These are phyloP conservation scores for Limnothrissa miodon DNA, from an alignment of 2,113 vertebrate species.

Conservation along the genomic window DNA sequence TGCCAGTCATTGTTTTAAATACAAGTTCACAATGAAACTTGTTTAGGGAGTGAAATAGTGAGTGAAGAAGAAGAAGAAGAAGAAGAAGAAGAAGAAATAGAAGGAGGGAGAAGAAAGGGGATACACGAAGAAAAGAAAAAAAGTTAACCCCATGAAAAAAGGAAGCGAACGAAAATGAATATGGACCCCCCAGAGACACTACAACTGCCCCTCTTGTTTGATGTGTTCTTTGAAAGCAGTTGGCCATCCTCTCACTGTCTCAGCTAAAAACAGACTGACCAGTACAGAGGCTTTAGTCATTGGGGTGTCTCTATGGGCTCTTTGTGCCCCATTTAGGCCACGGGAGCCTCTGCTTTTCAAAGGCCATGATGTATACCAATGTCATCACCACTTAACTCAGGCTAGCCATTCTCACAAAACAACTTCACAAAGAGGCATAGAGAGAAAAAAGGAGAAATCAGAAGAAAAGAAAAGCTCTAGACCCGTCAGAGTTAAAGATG, in stretches of 20 bases:
- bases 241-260: conserved; percentile 22
- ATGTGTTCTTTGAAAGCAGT: conserved; percentile 19
- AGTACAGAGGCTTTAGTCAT: conserved; percentile 42
- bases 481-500: conserved; percentile 1
- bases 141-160: conserved; percentile 23
- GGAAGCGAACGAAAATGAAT: conserved; percentile 21
- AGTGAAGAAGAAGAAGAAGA: background rate
- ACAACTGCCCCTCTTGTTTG: conserved; percentile 12
- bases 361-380: conserved; percentile 47
- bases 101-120: background rate
- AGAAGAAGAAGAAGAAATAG: background rate
- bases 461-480: background rate
- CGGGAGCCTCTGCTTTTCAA: conserved; percentile 39
- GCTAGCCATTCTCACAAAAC: conserved; percentile 43
- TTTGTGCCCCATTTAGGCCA: conserved; percentile 41
- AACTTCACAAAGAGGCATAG: background rate
- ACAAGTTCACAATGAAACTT: background rate
- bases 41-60: background rate
- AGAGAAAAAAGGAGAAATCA: background rate
- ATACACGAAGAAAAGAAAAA: conserved; percentile 14
- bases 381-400: conserved; percentile 33
- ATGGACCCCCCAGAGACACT: conserved; percentile 13
- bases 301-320: conserved; percentile 37
- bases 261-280: conserved; percentile 34
- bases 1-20: background rate